Evolutionary conservation across 2,797 vertebrate genomes (phyloP).

Genomic region (Linurgus olivaceus): DNA sequence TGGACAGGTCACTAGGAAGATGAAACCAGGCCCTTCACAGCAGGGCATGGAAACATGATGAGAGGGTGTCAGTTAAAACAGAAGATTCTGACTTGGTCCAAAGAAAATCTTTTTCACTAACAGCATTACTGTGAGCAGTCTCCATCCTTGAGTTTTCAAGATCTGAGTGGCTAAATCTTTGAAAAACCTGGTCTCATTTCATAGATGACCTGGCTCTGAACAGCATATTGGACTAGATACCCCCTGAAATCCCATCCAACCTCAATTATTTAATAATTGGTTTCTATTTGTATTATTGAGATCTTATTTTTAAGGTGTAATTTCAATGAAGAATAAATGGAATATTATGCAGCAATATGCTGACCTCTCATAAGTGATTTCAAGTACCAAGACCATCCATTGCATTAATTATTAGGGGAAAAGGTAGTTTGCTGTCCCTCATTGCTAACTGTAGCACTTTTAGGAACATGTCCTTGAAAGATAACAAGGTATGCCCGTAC

Average conservation of each 20-base stretch:
- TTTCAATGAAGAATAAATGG: neutral
- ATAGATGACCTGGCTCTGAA: neutral
- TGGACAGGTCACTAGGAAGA: neutral
- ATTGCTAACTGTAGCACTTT: neutral
- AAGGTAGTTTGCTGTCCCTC: neutral
- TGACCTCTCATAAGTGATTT: neutral
- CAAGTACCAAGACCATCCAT: neutral
- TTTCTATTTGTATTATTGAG: neutral
- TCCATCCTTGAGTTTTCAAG: neutral
- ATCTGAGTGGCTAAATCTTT: neutral
- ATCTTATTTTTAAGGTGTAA: neutral
- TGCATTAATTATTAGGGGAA: neutral
- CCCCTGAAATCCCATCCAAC: neutral
- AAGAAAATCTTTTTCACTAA: neutral
- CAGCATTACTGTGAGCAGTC: neutral
- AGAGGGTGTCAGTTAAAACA: neutral
- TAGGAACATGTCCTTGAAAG: neutral
- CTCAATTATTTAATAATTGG: neutral
- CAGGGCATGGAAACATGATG: neutral
- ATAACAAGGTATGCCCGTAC: constrained; percentile 36
- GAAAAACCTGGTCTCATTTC: neutral
- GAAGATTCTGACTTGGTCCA: neutral
- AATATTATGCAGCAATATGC: neutral
- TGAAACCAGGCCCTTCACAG: neutral
- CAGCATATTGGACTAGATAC: neutral